Base-by-base conservation (phyloP, 2,888 invertebrate species). In the Dryocosmus kuriphilus region DNA sequence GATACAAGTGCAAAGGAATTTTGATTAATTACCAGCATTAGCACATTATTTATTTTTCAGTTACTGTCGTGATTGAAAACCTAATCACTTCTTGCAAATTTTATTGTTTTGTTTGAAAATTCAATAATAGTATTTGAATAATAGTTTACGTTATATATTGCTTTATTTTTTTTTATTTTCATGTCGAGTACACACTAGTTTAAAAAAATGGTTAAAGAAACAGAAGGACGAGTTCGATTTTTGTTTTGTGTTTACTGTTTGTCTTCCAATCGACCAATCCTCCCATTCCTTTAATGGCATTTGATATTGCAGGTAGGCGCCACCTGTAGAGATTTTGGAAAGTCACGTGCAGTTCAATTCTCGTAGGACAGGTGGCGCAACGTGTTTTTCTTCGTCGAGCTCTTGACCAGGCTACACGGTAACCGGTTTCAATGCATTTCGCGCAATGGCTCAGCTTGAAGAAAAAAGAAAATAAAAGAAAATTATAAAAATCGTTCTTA, bases 321-420 rank as follows among this genome's bases (percentile, higher is more conserved):
- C 71, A 71, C 71, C 71, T 71, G 51, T 71, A 71, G 22, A 71
- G 9, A 30, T 71, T 71, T 30, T 6, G 11, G 51, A 71, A 46
- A 71, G 71, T 51, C 71, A n/a, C 30, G 30, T 30, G n/a, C 19
- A 71, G 71, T 71, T 71, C 27, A 71, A 51, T 71, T 22, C 51
- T 51, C 71, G 6, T 55, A 55, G 46, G 51, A 55, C 51, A 71
- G 71, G 51, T 71, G 71, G 71, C 71, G 71, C 71, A 46, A 55
- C 51, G 24, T 67, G 67, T 67, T 67, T 67, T 46, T 67, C 27
- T 46, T 55, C 55, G 27, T 27, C 67, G 41, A 46, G 67, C 51
- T 67, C 46, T 67, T 16, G 14, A 4, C 46, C 41, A 51, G 46
- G 11, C 27, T 67, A 5, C 27, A 41, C 11, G 11, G 67, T 67